A percentile compares a stretch with the other conserved stretches of the same genome.
These are phyloP conservation scores for Melipona bicolor DNA, from an alignment of 2,888 invertebrate genomes.

Conservation along the genomic window DNA sequence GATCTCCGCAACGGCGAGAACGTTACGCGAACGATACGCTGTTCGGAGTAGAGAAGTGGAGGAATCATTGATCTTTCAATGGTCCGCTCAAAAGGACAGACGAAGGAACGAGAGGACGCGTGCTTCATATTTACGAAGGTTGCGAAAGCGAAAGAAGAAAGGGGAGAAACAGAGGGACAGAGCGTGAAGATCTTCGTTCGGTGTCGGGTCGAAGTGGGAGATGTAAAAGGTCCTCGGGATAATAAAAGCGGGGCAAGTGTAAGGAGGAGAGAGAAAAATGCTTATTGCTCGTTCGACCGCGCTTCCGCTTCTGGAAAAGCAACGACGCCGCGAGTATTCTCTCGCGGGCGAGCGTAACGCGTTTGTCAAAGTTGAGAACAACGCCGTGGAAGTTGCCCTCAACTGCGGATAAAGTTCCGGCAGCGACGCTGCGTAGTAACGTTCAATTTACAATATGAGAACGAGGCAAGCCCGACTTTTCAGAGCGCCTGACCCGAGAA, in stretches of 20 bases:
- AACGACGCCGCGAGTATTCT: neutral
- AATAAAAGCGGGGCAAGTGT: neutral
- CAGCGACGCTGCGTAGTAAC: neutral
- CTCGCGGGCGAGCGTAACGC: too few species aligned
- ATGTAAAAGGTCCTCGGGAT: neutral
- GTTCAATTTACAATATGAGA: constrained; percentile 14
- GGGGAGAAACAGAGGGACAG: neutral
- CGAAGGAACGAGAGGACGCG: neutral
- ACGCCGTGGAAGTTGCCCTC: neutral
- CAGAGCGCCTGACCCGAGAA: neutral
- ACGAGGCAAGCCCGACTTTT: neutral
- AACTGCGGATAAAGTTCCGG: neutral
- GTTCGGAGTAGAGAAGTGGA: neutral
- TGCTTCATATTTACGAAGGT: neutral
- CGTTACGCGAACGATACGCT: too few species aligned
- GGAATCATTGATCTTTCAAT: constrained; percentile 5
- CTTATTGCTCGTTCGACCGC: constrained; percentile 9
- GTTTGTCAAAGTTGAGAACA: constrained; percentile 17
- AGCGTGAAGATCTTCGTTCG: neutral
- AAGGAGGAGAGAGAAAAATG: neutral
- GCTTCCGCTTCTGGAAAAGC: neutral
- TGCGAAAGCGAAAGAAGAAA: neutral
- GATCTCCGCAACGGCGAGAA: neutral
- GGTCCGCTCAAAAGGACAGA: neutral
- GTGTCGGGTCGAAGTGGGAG: neutral